A percentile compares a stretch with the other conserved stretches of the same genome.
phyloP scores from a whole-genome alignment of 1,140 invertebrate genomes.

The Drosophila kepulauana region DNA sequence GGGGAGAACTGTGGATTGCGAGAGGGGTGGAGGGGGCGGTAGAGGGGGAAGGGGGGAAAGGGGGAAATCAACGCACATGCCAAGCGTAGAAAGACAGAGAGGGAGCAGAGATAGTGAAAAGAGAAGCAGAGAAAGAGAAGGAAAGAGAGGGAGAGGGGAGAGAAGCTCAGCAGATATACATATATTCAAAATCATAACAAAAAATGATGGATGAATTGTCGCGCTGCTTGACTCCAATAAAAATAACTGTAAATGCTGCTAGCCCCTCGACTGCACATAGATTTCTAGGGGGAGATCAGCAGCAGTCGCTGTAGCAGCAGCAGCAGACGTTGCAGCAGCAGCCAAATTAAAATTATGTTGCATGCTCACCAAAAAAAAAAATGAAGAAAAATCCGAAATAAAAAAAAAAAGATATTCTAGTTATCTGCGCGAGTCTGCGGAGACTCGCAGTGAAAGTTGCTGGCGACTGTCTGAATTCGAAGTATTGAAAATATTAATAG shows the following conservation, averaged over 20 bases:
- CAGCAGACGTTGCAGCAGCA: constrained; percentile 30
- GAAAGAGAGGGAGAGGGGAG: not conserved
- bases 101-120: not conserved
- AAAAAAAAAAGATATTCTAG: constrained; percentile 60
- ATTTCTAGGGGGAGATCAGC: constrained; percentile 74
- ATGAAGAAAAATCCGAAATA: constrained; percentile 15
- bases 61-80: constrained; percentile 36
- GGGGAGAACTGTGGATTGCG: not conserved
- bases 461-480: constrained; percentile 72
- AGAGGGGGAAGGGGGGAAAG: too few relatives aligned
- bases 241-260: constrained; percentile 79
- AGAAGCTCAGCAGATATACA: not conserved
- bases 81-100: constrained; percentile 29
- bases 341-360: constrained; percentile 79
- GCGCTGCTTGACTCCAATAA: constrained; percentile 83
- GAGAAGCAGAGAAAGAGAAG: not conserved
- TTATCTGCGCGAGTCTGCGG: constrained; percentile 52
- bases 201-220: constrained; percentile 83
- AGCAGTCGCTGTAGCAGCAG: constrained; percentile 21
- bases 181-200: constrained; percentile 78
- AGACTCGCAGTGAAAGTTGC: constrained; percentile 72
- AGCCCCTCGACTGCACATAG: constrained; percentile 30
- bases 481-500: constrained; percentile 84
- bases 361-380: constrained; percentile 28
- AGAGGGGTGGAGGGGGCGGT: too few relatives aligned